phyloP scores from a whole-genome alignment of 2,113 vertebrate species.

The Bombycilla garrulus region DNA sequence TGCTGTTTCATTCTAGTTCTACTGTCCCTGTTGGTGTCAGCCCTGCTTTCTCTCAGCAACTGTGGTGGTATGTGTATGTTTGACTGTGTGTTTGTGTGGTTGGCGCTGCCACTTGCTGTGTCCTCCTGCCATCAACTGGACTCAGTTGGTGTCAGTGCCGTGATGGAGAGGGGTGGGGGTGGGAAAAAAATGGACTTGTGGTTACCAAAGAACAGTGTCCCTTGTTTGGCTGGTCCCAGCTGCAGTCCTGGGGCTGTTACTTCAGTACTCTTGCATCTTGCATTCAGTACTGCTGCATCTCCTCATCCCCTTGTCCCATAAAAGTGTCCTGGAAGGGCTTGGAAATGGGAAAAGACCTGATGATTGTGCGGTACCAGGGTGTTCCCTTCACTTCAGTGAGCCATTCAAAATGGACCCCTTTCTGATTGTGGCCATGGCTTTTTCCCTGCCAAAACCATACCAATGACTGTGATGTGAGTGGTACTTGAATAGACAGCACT shows the following conservation, averaged over 20 bases:
- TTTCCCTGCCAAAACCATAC: background rate
- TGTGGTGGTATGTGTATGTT: too few species aligned
- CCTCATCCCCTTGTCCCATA: background rate
- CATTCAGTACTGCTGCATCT: background rate
- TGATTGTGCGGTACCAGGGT: fast-evolving
- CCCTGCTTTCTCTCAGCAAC: background rate
- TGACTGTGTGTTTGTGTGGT: too few species aligned
- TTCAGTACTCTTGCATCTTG: background rate
- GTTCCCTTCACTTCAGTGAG: background rate
- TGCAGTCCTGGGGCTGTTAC: background rate
- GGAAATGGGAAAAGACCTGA: background rate
- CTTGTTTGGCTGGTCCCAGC: fast-evolving
- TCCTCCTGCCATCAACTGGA: background rate
- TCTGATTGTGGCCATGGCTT: too few species aligned
- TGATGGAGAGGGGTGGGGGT: fast-evolving
- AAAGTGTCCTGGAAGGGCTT: background rate
- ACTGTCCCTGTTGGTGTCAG: background rate
- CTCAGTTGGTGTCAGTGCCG: background rate
- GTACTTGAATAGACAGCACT: background rate
- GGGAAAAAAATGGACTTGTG: background rate
- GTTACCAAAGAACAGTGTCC: fast-evolving
- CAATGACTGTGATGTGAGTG: fast-evolving
- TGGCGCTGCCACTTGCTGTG: background rate
- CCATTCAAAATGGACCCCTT: background rate
- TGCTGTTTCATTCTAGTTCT: background rate